These are phyloP conservation scores for Tychaedon coryphoeus DNA, from an alignment of 2,113 vertebrate species.

Conservation along the genomic window DNA sequence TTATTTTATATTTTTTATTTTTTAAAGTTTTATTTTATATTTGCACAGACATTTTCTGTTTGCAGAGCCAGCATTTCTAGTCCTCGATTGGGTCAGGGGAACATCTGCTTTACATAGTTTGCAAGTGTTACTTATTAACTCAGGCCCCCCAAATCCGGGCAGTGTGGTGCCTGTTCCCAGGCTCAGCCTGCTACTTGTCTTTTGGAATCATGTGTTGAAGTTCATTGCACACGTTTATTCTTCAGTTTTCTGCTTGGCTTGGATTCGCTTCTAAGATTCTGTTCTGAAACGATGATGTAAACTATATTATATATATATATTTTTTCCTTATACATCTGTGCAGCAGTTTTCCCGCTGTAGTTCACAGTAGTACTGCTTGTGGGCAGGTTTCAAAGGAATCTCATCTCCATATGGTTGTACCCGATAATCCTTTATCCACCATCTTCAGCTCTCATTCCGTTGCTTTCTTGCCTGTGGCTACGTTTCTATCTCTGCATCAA, in stretches of 20 bases:
- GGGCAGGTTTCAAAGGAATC: constrained; percentile 86
- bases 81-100: background rate
- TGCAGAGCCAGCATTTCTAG: background rate
- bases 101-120: background rate
- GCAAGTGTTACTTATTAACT: background rate
- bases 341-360: constrained; percentile 10
- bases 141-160: background rate
- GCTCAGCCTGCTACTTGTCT: background rate
- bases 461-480: constrained; percentile 93
- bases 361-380: constrained; percentile 63
- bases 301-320: background rate
- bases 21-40: background rate
- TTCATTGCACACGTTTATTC: background rate
- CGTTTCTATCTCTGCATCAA: constrained; percentile 98
- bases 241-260: constrained; percentile 7
- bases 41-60: background rate
- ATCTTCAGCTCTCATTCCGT: constrained; percentile 84
- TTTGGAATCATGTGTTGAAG: background rate
- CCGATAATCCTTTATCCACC: constrained; percentile 90
- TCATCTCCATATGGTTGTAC: constrained; percentile 89
- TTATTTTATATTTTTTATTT: background rate
- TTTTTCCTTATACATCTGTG: background rate
- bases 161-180: background rate
- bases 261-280: background rate
- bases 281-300: constrained; percentile 6